Conservation (phyloP, 2,113 vertebrate genomes). For the Conger conger region DNA sequence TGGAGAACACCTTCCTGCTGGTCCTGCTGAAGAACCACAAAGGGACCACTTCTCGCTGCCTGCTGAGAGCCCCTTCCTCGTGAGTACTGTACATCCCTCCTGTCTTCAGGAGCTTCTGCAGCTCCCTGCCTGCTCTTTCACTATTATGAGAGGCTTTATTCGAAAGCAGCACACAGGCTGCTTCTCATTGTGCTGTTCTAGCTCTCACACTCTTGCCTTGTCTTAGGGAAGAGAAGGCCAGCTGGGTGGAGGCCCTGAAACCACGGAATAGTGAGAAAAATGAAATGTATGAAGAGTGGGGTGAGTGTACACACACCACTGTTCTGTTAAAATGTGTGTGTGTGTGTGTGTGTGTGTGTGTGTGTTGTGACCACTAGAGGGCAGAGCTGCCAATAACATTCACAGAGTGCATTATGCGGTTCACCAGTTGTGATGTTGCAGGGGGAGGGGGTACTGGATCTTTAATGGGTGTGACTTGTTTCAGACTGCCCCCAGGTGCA, state of each 20-base stretch:
- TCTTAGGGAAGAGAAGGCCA: conserved; percentile 37
- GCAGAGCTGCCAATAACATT: conserved; percentile 19
- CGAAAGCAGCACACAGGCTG: too few species aligned
- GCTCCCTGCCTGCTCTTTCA: not conserved
- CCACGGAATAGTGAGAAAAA: conserved; percentile 9
- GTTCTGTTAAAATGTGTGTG: not conserved
- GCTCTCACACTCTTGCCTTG: not conserved
- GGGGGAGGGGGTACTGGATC: not conserved
- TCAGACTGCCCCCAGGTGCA: conserved; percentile 33
- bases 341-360: not conserved
- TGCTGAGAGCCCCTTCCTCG: conserved; percentile 36
- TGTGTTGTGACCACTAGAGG: conserved; percentile 35
- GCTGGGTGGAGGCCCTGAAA: conserved; percentile 29
- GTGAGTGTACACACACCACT: conserved; percentile 17
- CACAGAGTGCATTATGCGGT: not conserved
- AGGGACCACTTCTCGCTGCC: conserved; percentile 25
- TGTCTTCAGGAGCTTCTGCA: not conserved
- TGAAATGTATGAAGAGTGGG: conserved; percentile 44
- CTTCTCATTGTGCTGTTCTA: not conserved
- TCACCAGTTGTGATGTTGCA: not conserved
- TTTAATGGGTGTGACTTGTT: not conserved
- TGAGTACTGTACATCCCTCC: conserved; percentile 32
- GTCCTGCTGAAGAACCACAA: conserved; percentile 37
- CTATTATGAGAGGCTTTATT: not conserved
- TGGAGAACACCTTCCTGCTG: conserved; percentile 32